These are phyloP conservation scores for Gasterosteus nipponicus DNA, from an alignment of 2,113 vertebrate species.

Conservation along the genomic window DNA sequence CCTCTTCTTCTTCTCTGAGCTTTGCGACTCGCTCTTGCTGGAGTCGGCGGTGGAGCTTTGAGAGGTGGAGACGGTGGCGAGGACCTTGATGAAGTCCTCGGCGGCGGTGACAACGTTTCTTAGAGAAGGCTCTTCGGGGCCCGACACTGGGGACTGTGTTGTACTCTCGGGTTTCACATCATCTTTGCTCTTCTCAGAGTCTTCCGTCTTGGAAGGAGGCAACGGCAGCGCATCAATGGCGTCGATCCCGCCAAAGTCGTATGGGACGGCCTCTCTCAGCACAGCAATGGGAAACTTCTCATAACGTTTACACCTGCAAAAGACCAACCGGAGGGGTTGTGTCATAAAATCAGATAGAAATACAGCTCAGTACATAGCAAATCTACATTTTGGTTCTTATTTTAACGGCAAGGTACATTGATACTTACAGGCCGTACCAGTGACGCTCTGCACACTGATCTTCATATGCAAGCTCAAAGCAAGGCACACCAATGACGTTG, in stretches of 20 bases:
- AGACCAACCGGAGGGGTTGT: background rate
- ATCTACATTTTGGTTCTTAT: background rate
- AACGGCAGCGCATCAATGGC: constrained; percentile 82
- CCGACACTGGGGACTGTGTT: constrained; percentile 44
- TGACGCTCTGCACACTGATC: constrained; percentile 89
- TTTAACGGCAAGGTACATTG: background rate
- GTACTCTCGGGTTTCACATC: constrained; percentile 55
- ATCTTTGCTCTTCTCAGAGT: constrained; percentile 32
- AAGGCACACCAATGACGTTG: constrained; percentile 89
- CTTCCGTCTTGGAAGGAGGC: constrained; percentile 49
- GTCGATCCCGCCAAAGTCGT: constrained; percentile 85
- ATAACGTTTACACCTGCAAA: constrained; percentile 86
- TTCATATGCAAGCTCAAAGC: constrained; percentile 86
- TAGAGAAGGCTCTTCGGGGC: constrained; percentile 69
- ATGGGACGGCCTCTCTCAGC: constrained; percentile 83
- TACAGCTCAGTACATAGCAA: constrained; percentile 3
- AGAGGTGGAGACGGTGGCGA: constrained; percentile 82
- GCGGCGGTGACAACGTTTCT: constrained; percentile 70
- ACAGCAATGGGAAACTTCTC: constrained; percentile 85
- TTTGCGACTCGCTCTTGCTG: constrained; percentile 61
- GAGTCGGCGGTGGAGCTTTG: constrained; percentile 71
- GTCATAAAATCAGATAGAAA: background rate
- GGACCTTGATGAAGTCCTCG: constrained; percentile 85
- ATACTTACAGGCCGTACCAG: constrained; percentile 92
- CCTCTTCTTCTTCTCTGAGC: constrained; percentile 71